Evolutionary conservation across 2,888 invertebrate genomes (phyloP).

Genomic region (Litoditis marina): DNA sequence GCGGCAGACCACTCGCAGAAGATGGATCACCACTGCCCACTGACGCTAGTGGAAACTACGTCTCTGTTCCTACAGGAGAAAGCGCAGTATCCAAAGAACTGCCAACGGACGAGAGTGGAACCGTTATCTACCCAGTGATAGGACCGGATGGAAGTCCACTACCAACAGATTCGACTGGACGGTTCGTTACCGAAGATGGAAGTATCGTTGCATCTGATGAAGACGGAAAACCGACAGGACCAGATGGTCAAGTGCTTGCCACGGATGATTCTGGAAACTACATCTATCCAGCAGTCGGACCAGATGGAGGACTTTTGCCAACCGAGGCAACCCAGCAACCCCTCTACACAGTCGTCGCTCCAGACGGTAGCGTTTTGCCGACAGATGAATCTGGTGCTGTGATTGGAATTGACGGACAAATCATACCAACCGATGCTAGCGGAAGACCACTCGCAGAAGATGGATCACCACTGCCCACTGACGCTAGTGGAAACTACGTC

Average conservation of each 20-base stretch:
- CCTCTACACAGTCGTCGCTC: conserved; percentile 25
- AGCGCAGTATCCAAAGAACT: no score
- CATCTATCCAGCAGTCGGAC: conserved; percentile 25
- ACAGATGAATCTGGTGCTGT: conserved; percentile 33
- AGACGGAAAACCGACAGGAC: conserved; percentile 31
- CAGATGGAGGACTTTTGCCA: conserved; percentile 32
- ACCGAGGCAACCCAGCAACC: conserved; percentile 31
- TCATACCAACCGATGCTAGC: conserved; percentile 27
- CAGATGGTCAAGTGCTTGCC: conserved; percentile 28
- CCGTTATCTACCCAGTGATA: conserved; percentile 17
- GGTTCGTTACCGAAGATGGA: conserved; percentile 20
- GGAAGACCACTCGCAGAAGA: conserved; percentile 29
- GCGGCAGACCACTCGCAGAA: conserved; percentile 11
- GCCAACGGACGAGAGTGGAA: conserved; percentile 10
- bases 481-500: conserved; percentile 27
- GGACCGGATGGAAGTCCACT: conserved; percentile 33
- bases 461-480: conserved; percentile 41
- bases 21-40: conserved; percentile 25
- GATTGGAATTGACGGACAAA: conserved; percentile 30
- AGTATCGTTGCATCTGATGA: conserved; percentile 18
- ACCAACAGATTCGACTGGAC: conserved; percentile 22
- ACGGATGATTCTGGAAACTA: conserved; percentile 34
- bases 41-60: conserved; percentile 7
- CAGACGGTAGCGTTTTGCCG: conserved; percentile 32
- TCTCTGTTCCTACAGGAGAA: not conserved